Evolutionary conservation across 2,888 invertebrate species (phyloP).

Genomic region (Galeopsomyia nigrocyanea): DNA sequence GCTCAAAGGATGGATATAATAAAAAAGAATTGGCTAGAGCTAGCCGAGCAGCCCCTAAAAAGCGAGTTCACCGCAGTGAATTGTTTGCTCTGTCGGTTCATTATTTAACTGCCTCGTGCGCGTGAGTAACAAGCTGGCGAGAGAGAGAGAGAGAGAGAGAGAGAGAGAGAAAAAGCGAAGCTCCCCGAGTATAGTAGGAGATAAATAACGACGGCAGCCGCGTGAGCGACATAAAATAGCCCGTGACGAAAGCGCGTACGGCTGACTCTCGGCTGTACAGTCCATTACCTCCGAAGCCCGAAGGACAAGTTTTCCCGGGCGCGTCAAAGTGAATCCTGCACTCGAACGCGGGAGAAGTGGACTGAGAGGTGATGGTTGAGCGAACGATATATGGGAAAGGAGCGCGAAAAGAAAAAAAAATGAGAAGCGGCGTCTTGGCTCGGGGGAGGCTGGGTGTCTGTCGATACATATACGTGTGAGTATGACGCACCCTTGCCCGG

Average conservation of each 20-base stretch:
- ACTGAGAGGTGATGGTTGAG: slow-evolving; percentile 31
- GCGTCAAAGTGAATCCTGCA: slow-evolving; percentile 37
- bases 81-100: slow-evolving; percentile 29
- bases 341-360: slow-evolving; percentile 46
- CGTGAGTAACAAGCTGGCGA: slow-evolving; percentile 21
- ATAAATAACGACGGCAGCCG: slow-evolving; percentile 63
- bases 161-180: neutral
- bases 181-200: slow-evolving; percentile 48
- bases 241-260: neutral
- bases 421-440: slow-evolving; percentile 6
- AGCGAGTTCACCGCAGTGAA: neutral
- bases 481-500: slow-evolving; percentile 13
- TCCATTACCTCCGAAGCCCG: slow-evolving; percentile 63
- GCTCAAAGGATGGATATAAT: neutral
- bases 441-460: neutral
- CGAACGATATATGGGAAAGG: slow-evolving; percentile 21
- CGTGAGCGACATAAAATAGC: slow-evolving; percentile 45
- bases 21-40: neutral
- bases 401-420: slow-evolving; percentile 1
- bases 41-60: no score
- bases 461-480: neutral
- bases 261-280: slow-evolving; percentile 51
- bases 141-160: slow-evolving; percentile 1
- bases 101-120: slow-evolving; percentile 13
- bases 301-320: slow-evolving; percentile 32